Conservation (phyloP, 2,888 invertebrate genomes). For the Drosophila longiperda region DNA sequence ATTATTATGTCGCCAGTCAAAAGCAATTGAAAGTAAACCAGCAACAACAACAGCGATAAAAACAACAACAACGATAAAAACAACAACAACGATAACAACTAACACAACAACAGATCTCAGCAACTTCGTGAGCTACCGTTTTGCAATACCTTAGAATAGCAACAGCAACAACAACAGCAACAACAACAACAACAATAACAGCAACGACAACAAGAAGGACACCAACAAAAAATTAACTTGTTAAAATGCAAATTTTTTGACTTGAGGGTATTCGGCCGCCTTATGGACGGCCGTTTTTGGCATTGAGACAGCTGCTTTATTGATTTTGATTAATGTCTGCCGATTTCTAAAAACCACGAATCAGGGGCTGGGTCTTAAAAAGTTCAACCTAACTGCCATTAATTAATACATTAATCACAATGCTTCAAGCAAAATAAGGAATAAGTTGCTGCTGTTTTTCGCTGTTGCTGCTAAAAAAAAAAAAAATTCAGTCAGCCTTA, state of each 20-base stretch:
- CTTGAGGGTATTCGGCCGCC: constrained; percentile 55
- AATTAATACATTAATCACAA: constrained; percentile 75
- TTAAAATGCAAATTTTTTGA: constrained; percentile 80
- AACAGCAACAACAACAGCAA: constrained; percentile 32
- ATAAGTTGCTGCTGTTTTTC: constrained; percentile 21
- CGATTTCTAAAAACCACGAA: constrained; percentile 69
- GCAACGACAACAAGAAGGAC: constrained; percentile 36
- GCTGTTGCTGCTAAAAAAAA: no score
- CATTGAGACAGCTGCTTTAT: constrained; percentile 71
- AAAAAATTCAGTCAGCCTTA: constrained; percentile 33
- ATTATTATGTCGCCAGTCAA: constrained; percentile 80
- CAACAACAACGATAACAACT: constrained; percentile 36
- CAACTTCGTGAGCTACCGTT: constrained; percentile 81
- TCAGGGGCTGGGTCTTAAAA: constrained; percentile 60
- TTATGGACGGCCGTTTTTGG: constrained; percentile 62
- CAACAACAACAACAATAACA: constrained; percentile 44
- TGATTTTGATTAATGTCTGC: constrained; percentile 78
- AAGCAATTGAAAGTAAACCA: constrained; percentile 75
- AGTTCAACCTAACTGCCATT: constrained; percentile 67
- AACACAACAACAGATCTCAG: constrained; percentile 27
- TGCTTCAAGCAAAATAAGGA: constrained; percentile 15
- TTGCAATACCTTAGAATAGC: constrained; percentile 71
- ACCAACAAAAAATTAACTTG: constrained; percentile 78
- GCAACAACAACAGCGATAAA: constrained; percentile 41
- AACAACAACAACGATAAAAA: constrained; percentile 21